phyloP scores from a whole-genome alignment of 2,888 invertebrate genomes.

The Parapristionchus giblindavisi region DNA sequence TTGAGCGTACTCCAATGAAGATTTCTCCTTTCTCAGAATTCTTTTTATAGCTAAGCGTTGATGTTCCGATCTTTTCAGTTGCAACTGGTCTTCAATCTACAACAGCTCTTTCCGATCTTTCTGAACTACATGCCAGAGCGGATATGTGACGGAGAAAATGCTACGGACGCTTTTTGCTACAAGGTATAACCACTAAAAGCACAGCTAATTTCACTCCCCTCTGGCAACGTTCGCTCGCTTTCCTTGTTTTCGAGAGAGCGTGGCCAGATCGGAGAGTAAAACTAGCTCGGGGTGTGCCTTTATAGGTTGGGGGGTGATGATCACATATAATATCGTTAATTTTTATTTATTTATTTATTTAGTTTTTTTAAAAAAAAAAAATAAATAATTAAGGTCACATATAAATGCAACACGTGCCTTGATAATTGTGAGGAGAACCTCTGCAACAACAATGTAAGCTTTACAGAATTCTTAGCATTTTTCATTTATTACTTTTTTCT shows the following conservation, averaged over 20 bases:
- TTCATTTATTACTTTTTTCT: no score
- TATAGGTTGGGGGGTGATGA: not conserved
- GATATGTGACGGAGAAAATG: conserved; percentile 41
- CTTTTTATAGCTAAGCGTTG: no score
- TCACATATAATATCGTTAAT: no score
- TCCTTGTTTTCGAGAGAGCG: no score
- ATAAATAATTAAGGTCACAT: conserved; percentile 1
- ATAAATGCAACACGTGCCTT: conserved; percentile 12
- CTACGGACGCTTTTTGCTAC: not conserved
- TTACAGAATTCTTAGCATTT: not conserved
- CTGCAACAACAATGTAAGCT: conserved; percentile 15
- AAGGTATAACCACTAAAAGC: no score
- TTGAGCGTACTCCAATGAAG: no score
- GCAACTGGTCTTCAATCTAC: conserved; percentile 55
- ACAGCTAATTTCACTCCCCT: not conserved
- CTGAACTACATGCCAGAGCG: conserved; percentile 57
- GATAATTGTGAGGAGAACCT: not conserved
- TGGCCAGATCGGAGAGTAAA: no score
- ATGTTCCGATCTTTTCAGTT: not conserved
- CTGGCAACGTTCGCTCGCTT: no score
- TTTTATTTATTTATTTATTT: no score
- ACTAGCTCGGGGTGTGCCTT: no score
- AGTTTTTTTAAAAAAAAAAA: no score
- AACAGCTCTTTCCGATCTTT: conserved; percentile 57
- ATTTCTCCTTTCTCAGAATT: no score